phyloP scores from a whole-genome alignment of 2,113 vertebrate genomes.

The Cololabis saira region DNA sequence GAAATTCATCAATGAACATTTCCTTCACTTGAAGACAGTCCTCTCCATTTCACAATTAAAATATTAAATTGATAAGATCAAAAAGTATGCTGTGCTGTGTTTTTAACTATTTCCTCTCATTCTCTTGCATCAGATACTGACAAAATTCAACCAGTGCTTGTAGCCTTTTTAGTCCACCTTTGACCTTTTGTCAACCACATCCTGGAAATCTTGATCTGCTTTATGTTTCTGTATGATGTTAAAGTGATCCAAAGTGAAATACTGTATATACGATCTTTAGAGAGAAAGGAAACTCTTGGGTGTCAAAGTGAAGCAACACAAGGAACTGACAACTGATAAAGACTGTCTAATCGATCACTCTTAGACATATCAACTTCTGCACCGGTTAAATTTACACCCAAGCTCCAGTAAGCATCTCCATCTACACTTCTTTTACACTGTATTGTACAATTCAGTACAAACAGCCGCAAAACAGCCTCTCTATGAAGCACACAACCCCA shows the following conservation, averaged over 20 bases:
- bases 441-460: no score
- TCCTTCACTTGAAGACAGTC: no score
- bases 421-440: no score
- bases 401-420: not conserved
- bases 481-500: no score
- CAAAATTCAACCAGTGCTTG: no score
- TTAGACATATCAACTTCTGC: not conserved
- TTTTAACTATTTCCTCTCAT: no score
- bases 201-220: constrained; percentile 7
- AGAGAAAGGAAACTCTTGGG: not conserved
- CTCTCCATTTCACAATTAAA: no score
- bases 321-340: not conserved
- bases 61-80: no score
- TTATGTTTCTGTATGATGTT: constrained; percentile 18
- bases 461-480: no score
- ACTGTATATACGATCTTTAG: not conserved
- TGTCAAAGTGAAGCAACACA: not conserved
- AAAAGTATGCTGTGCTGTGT: no score
- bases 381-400: not conserved
- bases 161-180: not conserved
- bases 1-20: no score
- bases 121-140: no score
- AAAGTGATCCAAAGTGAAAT: not conserved
- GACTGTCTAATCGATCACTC: not conserved
- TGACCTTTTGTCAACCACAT: constrained; percentile 15